Conservation (phyloP, 2,888 invertebrate genomes). For the Eutolmus rufibarbis region DNA sequence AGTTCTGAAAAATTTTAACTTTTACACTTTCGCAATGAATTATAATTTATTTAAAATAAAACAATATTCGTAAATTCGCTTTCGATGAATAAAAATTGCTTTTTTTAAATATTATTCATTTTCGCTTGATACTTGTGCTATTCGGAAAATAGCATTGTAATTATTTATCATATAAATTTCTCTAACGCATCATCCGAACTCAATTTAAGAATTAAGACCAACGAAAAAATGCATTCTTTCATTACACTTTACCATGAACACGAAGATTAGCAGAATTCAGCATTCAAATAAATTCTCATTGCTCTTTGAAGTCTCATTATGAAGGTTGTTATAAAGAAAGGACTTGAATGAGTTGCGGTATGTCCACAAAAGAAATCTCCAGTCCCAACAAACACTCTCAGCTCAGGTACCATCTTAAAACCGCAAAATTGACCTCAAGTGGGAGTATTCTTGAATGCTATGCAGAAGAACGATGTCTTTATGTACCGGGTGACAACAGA, state of each 20-base stretch:
- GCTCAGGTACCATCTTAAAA: background rate
- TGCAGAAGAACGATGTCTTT: background rate
- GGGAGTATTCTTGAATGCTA: background rate
- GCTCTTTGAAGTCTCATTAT: background rate
- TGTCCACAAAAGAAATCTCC: background rate
- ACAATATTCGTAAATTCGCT: too few species aligned
- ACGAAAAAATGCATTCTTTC: background rate
- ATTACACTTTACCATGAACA: background rate
- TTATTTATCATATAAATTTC: too few species aligned
- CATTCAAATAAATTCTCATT: background rate
- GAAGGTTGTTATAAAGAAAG: background rate
- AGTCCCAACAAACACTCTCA: background rate
- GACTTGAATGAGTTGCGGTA: background rate
- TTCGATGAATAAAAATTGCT: too few species aligned
- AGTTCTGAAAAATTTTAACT: too few species aligned
- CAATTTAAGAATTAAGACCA: too few species aligned
- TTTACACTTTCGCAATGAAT: too few species aligned
- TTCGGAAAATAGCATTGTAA: too few species aligned
- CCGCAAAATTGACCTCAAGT: background rate
- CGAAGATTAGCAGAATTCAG: background rate
- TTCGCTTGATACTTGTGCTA: too few species aligned
- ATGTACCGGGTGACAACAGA: background rate
- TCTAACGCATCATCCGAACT: too few species aligned
- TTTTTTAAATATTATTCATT: too few species aligned
- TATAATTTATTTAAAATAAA: too few species aligned